Conservation (phyloP, 2,888 invertebrate species). For the Drosophila niveifrons region DNA sequence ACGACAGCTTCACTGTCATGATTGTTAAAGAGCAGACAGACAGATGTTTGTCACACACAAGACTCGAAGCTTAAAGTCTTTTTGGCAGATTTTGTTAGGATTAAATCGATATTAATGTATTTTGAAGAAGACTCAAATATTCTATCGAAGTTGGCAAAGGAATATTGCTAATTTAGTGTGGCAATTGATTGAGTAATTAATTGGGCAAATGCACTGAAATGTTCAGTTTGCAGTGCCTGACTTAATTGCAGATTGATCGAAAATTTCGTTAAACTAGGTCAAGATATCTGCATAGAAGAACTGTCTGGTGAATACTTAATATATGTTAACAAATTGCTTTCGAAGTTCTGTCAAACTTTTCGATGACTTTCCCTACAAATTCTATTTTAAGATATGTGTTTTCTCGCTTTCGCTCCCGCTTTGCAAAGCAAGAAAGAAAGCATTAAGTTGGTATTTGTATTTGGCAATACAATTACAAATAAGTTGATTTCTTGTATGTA, state of each 20-base stretch:
- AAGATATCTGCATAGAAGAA: neutral
- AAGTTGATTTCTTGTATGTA: slow-evolving; percentile 11
- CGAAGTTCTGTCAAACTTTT: slow-evolving; percentile 9
- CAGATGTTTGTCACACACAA: no score
- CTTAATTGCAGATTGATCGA: neutral
- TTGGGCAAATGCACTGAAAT: neutral
- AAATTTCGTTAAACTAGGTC: slow-evolving; percentile 3
- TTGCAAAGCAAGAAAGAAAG: neutral
- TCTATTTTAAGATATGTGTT: neutral
- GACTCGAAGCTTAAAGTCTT: neutral
- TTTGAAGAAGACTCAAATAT: neutral
- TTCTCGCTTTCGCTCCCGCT: neutral
- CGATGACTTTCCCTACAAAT: slow-evolving; percentile 2
- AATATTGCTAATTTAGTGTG: neutral
- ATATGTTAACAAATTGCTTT: slow-evolving; percentile 2
- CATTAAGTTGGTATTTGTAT: slow-evolving; percentile 16
- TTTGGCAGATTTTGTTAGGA: neutral
- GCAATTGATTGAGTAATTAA: neutral
- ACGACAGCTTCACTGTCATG: slow-evolving; percentile 17
- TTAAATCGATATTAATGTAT: neutral
- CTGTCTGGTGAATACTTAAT: neutral
- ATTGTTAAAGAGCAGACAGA: slow-evolving; percentile 22
- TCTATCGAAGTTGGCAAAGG: neutral
- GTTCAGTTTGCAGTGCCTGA: neutral
- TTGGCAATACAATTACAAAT: slow-evolving; percentile 34